Evolutionary conservation across 2,113 vertebrate genomes (phyloP).

Genomic region (Labeo catla): DNA sequence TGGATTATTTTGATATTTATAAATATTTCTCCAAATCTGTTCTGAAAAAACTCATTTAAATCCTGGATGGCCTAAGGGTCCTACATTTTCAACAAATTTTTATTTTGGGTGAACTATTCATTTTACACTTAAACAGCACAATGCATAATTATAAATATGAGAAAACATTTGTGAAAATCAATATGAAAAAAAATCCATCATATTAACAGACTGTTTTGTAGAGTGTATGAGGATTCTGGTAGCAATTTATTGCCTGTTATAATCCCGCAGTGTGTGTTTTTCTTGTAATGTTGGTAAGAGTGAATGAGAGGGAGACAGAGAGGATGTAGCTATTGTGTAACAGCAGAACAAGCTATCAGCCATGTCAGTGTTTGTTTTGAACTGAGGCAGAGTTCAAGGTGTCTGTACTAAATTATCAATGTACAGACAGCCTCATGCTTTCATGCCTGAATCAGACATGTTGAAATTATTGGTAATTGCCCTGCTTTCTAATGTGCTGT

Average conservation of each 20-base stretch:
- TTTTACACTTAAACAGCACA: not conserved
- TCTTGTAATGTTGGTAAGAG: not conserved
- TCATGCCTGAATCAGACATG: not conserved
- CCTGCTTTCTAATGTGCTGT: slow-evolving; percentile 17
- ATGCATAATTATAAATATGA: not conserved
- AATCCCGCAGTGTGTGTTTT: not conserved
- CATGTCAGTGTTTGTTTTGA: not conserved
- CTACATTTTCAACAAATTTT: no score
- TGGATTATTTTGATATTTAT: no score
- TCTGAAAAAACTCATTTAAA: no score
- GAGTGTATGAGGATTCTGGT: not conserved
- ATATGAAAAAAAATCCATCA: not conserved
- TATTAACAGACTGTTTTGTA: not conserved
- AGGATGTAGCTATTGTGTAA: not conserved
- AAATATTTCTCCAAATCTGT: no score
- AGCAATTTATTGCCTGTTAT: not conserved
- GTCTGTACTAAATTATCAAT: not conserved
- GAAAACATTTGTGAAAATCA: not conserved
- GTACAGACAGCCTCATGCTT: slow-evolving; percentile 4
- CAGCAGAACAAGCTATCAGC: not conserved
- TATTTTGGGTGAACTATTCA: no score
- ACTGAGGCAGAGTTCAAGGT: not conserved
- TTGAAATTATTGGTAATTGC: slow-evolving; percentile 7
- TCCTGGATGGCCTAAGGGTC: no score
- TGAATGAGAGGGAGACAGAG: not conserved